Evolutionary conservation across 2,113 vertebrate genomes (phyloP).

Genomic region (Nansenia antarctica): DNA sequence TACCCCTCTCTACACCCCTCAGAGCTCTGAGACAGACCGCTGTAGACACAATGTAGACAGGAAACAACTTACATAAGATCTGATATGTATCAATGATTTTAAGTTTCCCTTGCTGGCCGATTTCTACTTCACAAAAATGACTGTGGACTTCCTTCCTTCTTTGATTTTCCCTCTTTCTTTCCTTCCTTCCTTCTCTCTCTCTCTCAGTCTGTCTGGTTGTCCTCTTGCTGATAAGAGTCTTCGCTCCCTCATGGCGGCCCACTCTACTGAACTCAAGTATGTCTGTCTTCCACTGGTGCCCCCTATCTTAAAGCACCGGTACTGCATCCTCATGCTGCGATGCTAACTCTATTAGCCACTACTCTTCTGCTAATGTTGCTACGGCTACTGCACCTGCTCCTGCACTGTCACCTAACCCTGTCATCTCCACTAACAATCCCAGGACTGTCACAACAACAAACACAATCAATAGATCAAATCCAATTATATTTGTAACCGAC

Average conservation of each 20-base stretch:
- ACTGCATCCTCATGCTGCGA: constrained; percentile 49
- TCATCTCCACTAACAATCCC: background rate
- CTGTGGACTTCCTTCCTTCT: constrained; percentile 15
- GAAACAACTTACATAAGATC: constrained; percentile 37
- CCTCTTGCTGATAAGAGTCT: constrained; percentile 99
- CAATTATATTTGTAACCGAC: no score
- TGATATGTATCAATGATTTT: constrained; percentile 53
- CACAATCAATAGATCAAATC: no score
- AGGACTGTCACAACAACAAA: background rate
- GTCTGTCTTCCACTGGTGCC: constrained; percentile 81
- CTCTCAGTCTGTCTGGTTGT: constrained; percentile 98
- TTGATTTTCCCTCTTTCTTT: constrained; percentile 14
- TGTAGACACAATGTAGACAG: background rate
- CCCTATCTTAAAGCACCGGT: constrained; percentile 14
- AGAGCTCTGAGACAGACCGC: background rate
- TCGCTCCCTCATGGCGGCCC: constrained; percentile 99
- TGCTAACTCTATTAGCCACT: constrained; percentile 39
- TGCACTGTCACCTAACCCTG: background rate
- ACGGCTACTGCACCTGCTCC: constrained; percentile 39
- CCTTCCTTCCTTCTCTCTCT: constrained; percentile 24
- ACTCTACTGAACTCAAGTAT: constrained; percentile 99
- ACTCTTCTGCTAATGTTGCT: constrained; percentile 49
- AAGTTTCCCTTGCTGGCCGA: constrained; percentile 53
- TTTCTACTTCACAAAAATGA: constrained; percentile 57
- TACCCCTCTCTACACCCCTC: background rate